phyloP scores from a whole-genome alignment of 2,797 vertebrate species.

The Macropodus opercularis region DNA sequence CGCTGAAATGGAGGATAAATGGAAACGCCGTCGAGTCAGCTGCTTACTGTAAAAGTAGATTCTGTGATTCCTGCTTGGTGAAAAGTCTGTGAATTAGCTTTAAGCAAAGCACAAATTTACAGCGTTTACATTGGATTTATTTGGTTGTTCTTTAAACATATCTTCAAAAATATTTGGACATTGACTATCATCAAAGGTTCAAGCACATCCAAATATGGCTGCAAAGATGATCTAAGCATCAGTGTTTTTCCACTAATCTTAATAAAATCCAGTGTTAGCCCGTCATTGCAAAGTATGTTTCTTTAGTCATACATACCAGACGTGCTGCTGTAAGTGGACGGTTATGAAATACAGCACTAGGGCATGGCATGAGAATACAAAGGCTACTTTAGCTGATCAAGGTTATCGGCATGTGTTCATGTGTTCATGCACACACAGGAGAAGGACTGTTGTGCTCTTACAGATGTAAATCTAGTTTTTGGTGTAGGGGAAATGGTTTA shows the following conservation, averaged over 20 bases:
- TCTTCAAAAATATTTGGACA: neutral
- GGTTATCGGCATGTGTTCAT: neutral
- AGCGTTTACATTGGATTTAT: neutral
- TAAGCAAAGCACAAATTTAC: neutral
- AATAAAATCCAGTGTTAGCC: neutral
- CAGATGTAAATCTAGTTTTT: no score
- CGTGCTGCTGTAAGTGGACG: neutral
- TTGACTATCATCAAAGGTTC: no score
- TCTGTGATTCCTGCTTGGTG: neutral
- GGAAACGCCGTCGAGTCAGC: neutral
- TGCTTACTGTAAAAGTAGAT: neutral
- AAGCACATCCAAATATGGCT: no score
- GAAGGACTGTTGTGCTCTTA: no score
- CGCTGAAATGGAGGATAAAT: neutral
- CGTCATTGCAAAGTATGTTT: neutral
- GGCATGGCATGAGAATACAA: slow-evolving; percentile 1
- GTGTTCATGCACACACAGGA: neutral
- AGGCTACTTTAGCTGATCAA: slow-evolving; percentile 11
- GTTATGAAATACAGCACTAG: neutral
- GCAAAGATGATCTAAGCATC: neutral
- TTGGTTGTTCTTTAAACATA: neutral
- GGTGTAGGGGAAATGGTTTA: neutral
- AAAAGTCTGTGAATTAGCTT: neutral
- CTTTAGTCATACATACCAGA: neutral
- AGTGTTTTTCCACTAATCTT: neutral